Base-by-base conservation (phyloP, 1,140 invertebrate species). In the Thaumetopoea pityocampa region DNA sequence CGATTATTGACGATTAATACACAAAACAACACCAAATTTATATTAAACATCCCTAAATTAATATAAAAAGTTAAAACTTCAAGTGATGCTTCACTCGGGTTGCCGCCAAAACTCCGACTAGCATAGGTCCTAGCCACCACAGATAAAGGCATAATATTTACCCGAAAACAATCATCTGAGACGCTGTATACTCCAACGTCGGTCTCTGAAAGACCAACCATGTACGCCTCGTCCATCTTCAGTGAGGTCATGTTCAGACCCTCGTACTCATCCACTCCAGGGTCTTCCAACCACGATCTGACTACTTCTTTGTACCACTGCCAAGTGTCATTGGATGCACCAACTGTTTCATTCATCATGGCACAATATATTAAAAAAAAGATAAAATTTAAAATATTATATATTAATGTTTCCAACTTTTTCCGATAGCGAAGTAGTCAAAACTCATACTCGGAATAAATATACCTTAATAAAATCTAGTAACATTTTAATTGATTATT, bases 141-240 rank as follows among this genome's bases (percentile, higher is more conserved):
- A 32, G n/a, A 9, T 2, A 5, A 11, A 32, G 4, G 11, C 5
- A 35, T 10, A 19, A 26, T 10, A 77, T 86, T 86, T 67, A 90
- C 89, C 53, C 78, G 77, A 45, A 87, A 71, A 55, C 89, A 90
- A 55, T 90, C 88, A 15, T 86, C 83, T n/a, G 88, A 89, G 1
- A 90, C 80, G 20, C 79, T 77, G 46, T 90, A 90, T 1, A 90
- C 61, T 51, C 76, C 86, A 1, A 77, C 60, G 37, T 85, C 60
- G 6, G 57, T 59, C 5, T 76, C 59, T 5, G 79, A 50, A 0
- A 54, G 62, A 6, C 67, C 84, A 1, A 87, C 47, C 14, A 90
- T 63, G 37, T 88, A 91, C 0, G 89, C 89, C 57, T 90, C 70
- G 50, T 91, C 89, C 57, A 86, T 86, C 7, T 72, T 67, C 50